These are phyloP conservation scores for Cryptus armator DNA, from an alignment of 2,888 invertebrate genomes.

Conservation along the genomic window DNA sequence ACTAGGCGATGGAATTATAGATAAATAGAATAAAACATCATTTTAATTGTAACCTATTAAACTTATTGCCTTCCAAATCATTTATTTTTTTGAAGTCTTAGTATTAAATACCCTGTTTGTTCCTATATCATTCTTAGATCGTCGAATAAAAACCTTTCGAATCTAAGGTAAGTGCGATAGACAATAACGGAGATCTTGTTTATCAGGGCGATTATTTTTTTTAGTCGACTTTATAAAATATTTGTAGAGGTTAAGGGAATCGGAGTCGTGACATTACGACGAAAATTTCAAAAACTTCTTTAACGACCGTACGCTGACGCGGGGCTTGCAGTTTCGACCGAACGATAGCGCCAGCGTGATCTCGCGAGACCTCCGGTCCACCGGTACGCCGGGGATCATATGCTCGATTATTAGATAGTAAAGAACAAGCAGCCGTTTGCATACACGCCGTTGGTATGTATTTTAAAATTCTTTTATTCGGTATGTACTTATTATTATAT, in stretches of 20 bases:
- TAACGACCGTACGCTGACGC: neutral
- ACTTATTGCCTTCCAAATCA: conserved; percentile 10
- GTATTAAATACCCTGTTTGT: neutral
- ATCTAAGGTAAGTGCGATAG: no score
- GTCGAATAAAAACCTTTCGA: no score
- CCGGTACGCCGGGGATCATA: neutral
- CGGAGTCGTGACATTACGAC: no score
- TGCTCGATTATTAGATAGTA: neutral
- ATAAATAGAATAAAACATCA: conserved; percentile 52
- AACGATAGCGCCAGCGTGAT: conserved; percentile 11
- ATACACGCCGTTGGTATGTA: neutral
- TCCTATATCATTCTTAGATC: neutral
- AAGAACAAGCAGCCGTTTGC: neutral
- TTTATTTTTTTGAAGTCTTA: neutral
- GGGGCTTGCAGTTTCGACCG: neutral
- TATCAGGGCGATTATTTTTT: no score
- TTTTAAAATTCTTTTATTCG: neutral
- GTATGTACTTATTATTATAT: conserved; percentile 1
- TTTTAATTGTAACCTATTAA: conserved; percentile 5
- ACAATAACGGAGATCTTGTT: no score
- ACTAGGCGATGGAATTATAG: neutral
- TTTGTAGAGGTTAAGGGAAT: no score
- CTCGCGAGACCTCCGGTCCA: neutral
- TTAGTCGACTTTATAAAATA: no score
- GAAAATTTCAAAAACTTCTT: neutral